Base-by-base conservation (phyloP, 2,113 vertebrate genomes). In the Leiothrix lutea region DNA sequence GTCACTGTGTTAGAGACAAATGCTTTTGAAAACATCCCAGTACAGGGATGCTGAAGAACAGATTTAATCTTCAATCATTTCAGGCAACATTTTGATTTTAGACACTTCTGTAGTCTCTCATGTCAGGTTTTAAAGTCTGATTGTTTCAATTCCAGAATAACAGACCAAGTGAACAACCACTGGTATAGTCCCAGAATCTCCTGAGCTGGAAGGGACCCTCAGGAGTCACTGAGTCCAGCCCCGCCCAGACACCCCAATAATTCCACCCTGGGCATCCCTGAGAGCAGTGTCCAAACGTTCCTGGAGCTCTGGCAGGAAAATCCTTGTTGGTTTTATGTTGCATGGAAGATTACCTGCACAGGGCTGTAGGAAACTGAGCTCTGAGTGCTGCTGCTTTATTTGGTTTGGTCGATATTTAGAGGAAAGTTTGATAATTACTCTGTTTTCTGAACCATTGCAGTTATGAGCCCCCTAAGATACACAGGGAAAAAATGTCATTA, bases 281-380 rank as follows among this genome's bases (percentile, higher is more conserved):
- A 12, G 9, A 54, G 44, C 1, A 0, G 1, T 73, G 23, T 14
- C 28, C 77, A n/a, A 42, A 36, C 0, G 0, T 31, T 44, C 6
- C 58, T 33, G 69, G 51, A 45, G 18, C n/a, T 69, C 33, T 19
- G 51, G 19, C 19, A 67, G 48, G 72, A 31, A 62, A 53, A 61
- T n/a, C 11, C 36, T 60, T 22, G 31, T 50, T 51, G 36, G 0
- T 78, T 86, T 83, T 31, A 1, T 12, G 18, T 11, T 50, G 29
- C 51, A 3, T 16, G 12, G 57, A 74, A 50, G 53, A 45, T 40
- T 14, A 36, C 58, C 74, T 61, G 36, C 54, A 14, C 62, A 14
- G 36, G 20, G 12, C 50, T 42, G 15, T 26, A 54, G n/a, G 77
- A 78, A 69, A 26, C 11, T 1, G 11, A 29, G 62, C 45, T 78